Conservation (phyloP, 2,797 vertebrate genomes). For the Antennarius maculatus region DNA sequence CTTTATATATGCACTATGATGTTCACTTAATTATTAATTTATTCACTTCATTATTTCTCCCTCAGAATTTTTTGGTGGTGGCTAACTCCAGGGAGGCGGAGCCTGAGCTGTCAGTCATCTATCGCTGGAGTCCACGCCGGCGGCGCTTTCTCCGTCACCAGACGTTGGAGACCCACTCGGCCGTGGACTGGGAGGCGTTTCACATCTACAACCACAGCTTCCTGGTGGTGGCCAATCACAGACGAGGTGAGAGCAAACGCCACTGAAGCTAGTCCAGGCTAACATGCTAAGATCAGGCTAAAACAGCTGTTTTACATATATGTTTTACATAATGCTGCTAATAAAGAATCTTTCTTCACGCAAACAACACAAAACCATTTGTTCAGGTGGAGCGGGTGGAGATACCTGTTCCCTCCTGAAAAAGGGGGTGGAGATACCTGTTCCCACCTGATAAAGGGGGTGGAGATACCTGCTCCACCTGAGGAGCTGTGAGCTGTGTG, state of each 20-base stretch:
- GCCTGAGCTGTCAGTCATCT: slow-evolving; percentile 87
- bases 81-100: slow-evolving; percentile 86
- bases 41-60: not conserved
- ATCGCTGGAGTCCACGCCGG: slow-evolving; percentile 84
- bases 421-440: no score
- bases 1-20: no score
- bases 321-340: no score
- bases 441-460: not conserved
- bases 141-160: slow-evolving; percentile 84
- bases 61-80: slow-evolving; percentile 88
- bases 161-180: slow-evolving; percentile 85
- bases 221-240: slow-evolving; percentile 91
- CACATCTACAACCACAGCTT: slow-evolving; percentile 86
- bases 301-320: not conserved
- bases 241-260: slow-evolving; percentile 81
- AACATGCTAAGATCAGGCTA: not conserved
- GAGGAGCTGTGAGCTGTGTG: not conserved
- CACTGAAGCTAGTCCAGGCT: not conserved
- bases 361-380: no score
- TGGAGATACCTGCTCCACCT: no score
- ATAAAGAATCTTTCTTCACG: no score
- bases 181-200: slow-evolving; percentile 93
- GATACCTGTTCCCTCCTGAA: no score
- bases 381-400: no score
- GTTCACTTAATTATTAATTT: no score